Conservation (phyloP, 2,113 vertebrate genomes). For the Otis tarda region DNA sequence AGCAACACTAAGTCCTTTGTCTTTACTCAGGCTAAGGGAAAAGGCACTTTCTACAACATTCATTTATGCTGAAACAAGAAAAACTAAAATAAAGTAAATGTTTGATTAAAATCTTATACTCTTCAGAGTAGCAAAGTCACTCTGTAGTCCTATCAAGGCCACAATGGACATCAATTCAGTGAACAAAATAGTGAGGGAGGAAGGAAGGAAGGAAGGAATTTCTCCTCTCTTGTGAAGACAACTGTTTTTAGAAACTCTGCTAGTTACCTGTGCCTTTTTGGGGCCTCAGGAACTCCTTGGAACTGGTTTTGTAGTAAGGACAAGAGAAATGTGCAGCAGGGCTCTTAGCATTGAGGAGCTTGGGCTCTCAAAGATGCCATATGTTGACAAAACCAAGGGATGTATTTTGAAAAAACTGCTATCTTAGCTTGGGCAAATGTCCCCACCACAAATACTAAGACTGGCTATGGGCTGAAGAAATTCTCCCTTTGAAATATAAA, state of each 20-base stretch:
- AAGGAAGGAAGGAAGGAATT: too few relatives aligned
- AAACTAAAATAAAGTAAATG: background rate
- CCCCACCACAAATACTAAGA: background rate
- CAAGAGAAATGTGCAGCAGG: background rate
- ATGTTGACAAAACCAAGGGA: background rate
- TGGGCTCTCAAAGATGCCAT: background rate
- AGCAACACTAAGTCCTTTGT: background rate
- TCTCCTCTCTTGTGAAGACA: background rate
- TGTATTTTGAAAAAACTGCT: background rate
- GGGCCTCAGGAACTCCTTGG: background rate
- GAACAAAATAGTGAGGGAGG: too few relatives aligned
- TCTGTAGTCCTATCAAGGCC: background rate
- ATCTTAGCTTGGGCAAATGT: background rate
- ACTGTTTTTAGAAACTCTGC: background rate
- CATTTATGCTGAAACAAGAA: background rate
- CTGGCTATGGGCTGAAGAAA: background rate
- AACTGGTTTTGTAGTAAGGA: background rate
- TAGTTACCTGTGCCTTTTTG: background rate
- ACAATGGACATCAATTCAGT: background rate
- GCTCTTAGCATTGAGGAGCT: background rate
- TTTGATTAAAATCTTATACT: background rate
- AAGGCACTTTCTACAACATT: background rate
- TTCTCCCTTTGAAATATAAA: background rate
- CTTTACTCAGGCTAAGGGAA: background rate
- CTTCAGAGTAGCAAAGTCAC: background rate